Base-by-base conservation (phyloP, 2,797 vertebrate genomes). In the Mus minutoides region DNA sequence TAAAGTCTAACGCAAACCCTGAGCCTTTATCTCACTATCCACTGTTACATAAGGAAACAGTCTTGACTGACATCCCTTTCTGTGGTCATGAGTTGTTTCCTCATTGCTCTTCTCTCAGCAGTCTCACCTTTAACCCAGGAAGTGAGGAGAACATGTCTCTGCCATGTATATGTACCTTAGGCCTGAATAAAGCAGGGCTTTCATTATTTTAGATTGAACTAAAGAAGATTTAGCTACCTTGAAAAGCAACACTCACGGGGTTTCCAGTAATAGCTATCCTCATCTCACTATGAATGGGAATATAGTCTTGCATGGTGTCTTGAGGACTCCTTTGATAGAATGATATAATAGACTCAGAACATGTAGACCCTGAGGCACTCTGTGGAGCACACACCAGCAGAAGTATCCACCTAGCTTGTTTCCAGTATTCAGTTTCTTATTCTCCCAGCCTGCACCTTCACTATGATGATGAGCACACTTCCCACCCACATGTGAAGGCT, bases 51-150 rank as follows among this genome's bases (percentile, higher is more conserved):
- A 79, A 95, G 88, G 73, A 93, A 88, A 86, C 14, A 76, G 37
- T 19, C 43, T 54, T 64, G 86, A 11, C 80, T 83, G 6, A 69
- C 82, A 22, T 31, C 77, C 31, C 77, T 78, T 31, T 43, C 91
- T 34, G 37, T 24, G 75, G 78, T 94, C 82, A 56, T n/a, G 37
- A 71, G 78, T 85, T 71, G 58, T 93, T 92, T 96, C 88, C 80
- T 83, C 76, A 58, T n/a, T 58, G 49, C 22, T 80, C 80, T 88
- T 90, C 90, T 54, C 60, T 78, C 73, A 69, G 2, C 52, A 91
- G 52, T 83, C 56, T 88, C 62, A 90, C 37, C 64, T 31, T 75
- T 79, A 91, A 89, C 80, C 40, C 4, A 11, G 58, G 17, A 84
- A 31, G 46, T 83, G 9, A 17, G 37, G 86, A 90, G 82, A 49